Evolutionary conservation across 2,113 vertebrate genomes (phyloP).

Genomic region (Tylochromis polylepis): DNA sequence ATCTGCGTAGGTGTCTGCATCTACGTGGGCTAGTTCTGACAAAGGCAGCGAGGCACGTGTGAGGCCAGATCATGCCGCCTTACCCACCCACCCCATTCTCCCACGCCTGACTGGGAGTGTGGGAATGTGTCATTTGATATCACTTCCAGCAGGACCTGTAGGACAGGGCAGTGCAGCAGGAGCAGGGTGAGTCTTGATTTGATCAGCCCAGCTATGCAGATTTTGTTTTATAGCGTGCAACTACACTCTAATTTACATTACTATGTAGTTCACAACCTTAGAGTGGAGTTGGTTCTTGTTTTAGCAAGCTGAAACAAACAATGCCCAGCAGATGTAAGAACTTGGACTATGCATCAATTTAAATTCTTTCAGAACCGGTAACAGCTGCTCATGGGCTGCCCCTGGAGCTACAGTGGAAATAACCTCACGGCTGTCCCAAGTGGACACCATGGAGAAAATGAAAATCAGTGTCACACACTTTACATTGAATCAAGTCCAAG

Average conservation of each 20-base stretch:
- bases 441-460: background rate
- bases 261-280: background rate
- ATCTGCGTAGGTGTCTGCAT: conserved; percentile 15
- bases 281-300: background rate
- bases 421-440: background rate
- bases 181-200: background rate
- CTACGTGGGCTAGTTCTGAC: conserved; percentile 16
- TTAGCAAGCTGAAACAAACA: conserved; percentile 25
- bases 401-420: conserved; percentile 24
- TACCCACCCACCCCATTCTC: conserved; percentile 6
- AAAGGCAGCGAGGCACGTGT: conserved; percentile 26
- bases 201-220: background rate
- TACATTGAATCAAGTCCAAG: background rate
- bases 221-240: background rate
- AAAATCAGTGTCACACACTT: conserved; percentile 19
- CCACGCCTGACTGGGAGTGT: conserved; percentile 41
- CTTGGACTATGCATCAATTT: conserved; percentile 37
- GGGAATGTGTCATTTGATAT: conserved; percentile 63
- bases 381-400: conserved; percentile 50
- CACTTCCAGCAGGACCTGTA: conserved; percentile 39
- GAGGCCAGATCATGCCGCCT: background rate
- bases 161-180: conserved; percentile 22
- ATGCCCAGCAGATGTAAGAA: conserved; percentile 12
- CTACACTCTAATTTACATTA: background rate
- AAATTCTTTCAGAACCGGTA: conserved; percentile 38